Percentiles rank a stretch among this genome's conserved stretches.
phyloP scores from a whole-genome alignment of 2,797 vertebrate species.

The Halcyon leucocephala region DNA sequence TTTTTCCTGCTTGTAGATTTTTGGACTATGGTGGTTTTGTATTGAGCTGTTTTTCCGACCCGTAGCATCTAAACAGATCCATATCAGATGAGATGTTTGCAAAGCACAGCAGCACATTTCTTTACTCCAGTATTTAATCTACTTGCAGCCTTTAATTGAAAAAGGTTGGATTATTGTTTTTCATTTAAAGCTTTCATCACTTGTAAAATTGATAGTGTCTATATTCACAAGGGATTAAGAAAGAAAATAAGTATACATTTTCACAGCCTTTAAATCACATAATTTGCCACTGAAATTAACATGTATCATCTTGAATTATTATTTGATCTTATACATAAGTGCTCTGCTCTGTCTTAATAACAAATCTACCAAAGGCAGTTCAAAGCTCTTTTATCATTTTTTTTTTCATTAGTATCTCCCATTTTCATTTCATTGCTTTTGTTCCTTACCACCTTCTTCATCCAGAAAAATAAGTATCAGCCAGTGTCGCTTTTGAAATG shows the following conservation, averaged over 20 bases:
- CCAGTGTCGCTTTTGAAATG: slow-evolving; percentile 81
- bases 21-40: not conserved
- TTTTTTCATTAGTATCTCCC: slow-evolving; percentile 72
- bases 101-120: not conserved
- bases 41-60: not conserved
- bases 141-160: slow-evolving; percentile 55
- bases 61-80: not conserved
- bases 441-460: slow-evolving; percentile 70
- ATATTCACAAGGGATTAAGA: slow-evolving; percentile 46
- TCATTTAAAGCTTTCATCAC: slow-evolving; percentile 56
- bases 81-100: not conserved
- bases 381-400: slow-evolving; percentile 56
- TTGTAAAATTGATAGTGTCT: slow-evolving; percentile 52
- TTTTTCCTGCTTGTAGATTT: not conserved
- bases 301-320: slow-evolving; percentile 67
- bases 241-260: slow-evolving; percentile 56
- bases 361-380: slow-evolving; percentile 63
- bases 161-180: slow-evolving; percentile 64
- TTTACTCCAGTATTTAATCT: slow-evolving; percentile 40
- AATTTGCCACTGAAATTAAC: slow-evolving; percentile 66
- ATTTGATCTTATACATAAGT: slow-evolving; percentile 65
- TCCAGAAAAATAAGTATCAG: slow-evolving; percentile 78
- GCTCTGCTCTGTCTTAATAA: slow-evolving; percentile 57
- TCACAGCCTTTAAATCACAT: slow-evolving; percentile 47
- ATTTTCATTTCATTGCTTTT: slow-evolving; percentile 75